These are phyloP conservation scores for Drosophila percnosoma DNA, from an alignment of 2,888 invertebrate species.

Conservation along the genomic window DNA sequence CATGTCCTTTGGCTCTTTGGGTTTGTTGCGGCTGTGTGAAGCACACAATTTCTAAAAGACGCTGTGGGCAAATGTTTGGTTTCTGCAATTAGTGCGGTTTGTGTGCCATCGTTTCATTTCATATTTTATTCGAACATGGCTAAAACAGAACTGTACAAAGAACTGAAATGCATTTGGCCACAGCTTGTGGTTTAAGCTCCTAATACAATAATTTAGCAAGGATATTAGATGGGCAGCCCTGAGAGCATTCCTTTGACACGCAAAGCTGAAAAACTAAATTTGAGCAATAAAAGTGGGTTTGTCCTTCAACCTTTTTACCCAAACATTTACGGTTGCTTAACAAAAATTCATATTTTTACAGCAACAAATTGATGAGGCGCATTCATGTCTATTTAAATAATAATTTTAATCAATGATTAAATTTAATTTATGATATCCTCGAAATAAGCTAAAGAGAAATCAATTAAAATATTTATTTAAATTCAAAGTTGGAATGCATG, in stretches of 20 bases:
- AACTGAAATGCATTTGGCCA: constrained; percentile 33
- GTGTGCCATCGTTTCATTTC: constrained; percentile 43
- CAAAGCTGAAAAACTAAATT: neutral
- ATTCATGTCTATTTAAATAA: neutral
- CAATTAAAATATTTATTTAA: neutral
- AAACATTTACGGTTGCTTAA: neutral
- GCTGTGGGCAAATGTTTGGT: constrained; percentile 52
- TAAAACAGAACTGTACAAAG: constrained; percentile 4
- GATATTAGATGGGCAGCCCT: constrained; percentile 6
- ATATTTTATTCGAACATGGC: constrained; percentile 45
- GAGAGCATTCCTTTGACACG: constrained; percentile 7
- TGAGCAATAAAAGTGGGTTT: neutral
- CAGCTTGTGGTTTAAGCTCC: constrained; percentile 37
- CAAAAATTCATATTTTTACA: neutral
- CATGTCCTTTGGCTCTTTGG: constrained; percentile 10
- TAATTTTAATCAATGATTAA: neutral
- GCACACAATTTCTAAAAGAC: constrained; percentile 34
- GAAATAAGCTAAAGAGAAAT: neutral
- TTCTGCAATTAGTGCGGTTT: constrained; percentile 63
- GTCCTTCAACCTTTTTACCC: neutral
- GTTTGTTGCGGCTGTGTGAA: constrained; percentile 35
- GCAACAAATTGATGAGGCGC: neutral
- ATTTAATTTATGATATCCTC: constrained; percentile 2
- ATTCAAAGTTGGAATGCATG: neutral
- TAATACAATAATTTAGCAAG: constrained; percentile 33